A percentile compares a stretch with the other conserved stretches of the same genome.
Evolutionary conservation across 2,888 invertebrate species (phyloP).

Genomic region (Drosophila meridiana): DNA sequence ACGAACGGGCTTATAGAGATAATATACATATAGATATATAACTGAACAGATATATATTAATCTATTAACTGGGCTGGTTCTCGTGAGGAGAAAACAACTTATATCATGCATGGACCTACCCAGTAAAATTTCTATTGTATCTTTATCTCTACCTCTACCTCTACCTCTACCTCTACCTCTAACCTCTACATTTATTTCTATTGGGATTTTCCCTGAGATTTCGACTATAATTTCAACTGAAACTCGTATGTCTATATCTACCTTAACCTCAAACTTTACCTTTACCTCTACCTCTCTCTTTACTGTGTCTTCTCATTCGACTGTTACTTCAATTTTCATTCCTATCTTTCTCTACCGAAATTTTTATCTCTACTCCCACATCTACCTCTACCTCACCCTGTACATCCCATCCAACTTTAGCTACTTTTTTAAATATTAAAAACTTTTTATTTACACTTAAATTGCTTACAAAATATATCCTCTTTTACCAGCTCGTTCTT

Average conservation of each 20-base stretch:
- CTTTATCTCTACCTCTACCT: no score
- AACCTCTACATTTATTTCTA: no score
- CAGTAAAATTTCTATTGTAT: no score
- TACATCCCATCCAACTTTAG: neutral
- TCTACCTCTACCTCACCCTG: neutral
- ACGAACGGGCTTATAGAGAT: no score
- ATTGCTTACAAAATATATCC: neutral
- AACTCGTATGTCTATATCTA: no score
- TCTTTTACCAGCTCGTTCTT: conserved; percentile 26
- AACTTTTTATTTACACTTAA: neutral
- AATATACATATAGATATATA: neutral
- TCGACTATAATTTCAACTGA: no score
- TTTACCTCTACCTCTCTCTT: no score
- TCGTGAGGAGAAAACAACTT: neutral
- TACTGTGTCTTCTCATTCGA: no score
- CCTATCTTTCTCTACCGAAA: neutral
- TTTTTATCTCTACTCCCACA: no score
- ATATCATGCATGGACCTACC: neutral
- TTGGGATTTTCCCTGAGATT: no score
- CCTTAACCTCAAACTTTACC: no score
- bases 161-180: neutral
- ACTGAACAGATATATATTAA: neutral
- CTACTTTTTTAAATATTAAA: neutral
- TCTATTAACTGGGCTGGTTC: neutral
- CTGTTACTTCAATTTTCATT: no score